Evolutionary conservation across 2,888 invertebrate genomes (phyloP).

Genomic region (Diarsia brunnea): DNA sequence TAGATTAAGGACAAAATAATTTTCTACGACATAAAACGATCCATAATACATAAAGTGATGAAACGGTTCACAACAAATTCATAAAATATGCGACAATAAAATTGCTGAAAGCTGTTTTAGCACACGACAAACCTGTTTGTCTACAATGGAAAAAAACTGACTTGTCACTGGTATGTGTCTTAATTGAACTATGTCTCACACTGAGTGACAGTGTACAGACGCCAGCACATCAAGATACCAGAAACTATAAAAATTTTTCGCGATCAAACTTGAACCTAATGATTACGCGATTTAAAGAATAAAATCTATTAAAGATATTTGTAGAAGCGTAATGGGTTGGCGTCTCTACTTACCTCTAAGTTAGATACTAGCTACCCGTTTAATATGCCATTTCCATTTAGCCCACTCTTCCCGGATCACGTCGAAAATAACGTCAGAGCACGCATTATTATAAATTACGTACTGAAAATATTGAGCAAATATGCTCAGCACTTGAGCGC

Average conservation of each 20-base stretch:
- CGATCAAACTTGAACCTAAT: no score
- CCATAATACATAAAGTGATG: neutral
- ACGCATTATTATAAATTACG: constrained; percentile 56
- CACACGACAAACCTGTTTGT: neutral
- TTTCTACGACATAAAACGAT: neutral
- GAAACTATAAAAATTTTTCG: no score
- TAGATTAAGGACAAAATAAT: neutral
- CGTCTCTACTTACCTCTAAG: no score
- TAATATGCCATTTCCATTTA: constrained; percentile 1
- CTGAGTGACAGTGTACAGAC: no score
- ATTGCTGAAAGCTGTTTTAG: neutral
- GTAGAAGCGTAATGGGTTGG: no score
- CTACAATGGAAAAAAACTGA: neutral
- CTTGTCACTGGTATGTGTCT: neutral
- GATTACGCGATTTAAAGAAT: no score
- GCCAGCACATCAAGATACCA: no score
- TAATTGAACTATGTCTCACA: no score
- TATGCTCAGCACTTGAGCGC: constrained; percentile 74
- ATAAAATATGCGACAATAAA: neutral
- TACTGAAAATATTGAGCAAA: constrained; percentile 71
- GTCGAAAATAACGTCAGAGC: constrained; percentile 31
- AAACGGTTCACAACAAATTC: neutral
- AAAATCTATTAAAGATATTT: no score
- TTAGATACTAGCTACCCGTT: neutral
- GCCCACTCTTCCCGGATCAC: neutral